Base-by-base conservation (phyloP, 2,113 vertebrate species). In the Halcyon senegalensis region DNA sequence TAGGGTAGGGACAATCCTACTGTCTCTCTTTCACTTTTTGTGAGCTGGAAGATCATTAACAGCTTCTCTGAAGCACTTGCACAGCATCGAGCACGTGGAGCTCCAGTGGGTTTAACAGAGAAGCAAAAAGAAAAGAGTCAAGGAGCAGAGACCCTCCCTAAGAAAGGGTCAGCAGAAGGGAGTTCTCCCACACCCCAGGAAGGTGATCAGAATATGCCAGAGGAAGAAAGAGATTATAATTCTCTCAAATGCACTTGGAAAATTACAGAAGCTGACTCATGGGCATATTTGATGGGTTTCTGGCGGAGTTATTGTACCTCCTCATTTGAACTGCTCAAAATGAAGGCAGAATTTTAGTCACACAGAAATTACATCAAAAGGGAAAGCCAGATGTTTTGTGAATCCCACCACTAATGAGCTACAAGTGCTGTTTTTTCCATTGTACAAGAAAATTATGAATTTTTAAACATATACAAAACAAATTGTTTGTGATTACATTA, bases 401-500 rank as follows among this genome's bases (percentile, higher is more conserved):
- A 92, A 96, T 97, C 90, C 89, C 84, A 33, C 53, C 80, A 88
- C 92, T 96, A 97, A 98, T 96, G 94, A 97, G 89, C 70, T 86
- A 88, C 94, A 93, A 95, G 93, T 63, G 89, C 78, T 75, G 69
- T 35, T 60, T 75, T 87, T 63, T 12, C 69, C 82, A 86, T 69
- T 84, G 95, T 92, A 94, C 74, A 91, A 93, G 90, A 97, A 98
- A 96, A 96, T 87, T 89, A 98, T 97, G 97, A 97, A 97, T 98
- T 97, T 98, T 98, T 97, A 98, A 98, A 96, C 85, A 91, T 67
- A 96, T 35, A 97, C 97, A 97, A 97, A 98, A 96, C 96, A 96
- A 97, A 97, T 98, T 97, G 98, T 98, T 98, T 98, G 96, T 97
- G 96, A 98, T 98, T 97, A 97, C 94, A 95, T 97, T 98, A 98